Evolutionary conservation across 2,113 vertebrate species (phyloP).

Genomic region (Polyodon spathula): DNA sequence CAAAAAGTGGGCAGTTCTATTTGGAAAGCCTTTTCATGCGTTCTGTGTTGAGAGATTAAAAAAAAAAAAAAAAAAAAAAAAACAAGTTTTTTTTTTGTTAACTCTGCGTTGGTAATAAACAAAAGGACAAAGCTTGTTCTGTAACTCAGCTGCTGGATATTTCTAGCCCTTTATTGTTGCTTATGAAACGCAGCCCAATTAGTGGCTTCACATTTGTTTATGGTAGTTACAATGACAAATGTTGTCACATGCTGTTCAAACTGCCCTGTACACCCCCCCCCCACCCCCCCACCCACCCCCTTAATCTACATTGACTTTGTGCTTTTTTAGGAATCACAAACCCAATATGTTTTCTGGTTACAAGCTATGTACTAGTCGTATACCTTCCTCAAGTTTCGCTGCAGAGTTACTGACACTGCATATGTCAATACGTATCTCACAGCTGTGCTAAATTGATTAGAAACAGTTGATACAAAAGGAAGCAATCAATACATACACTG

Average conservation of each 20-base stretch:
- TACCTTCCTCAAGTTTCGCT: too few relatives aligned
- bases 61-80: conserved; percentile 22
- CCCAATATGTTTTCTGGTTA: too few relatives aligned
- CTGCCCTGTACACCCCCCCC: too few relatives aligned
- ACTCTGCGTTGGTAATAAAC: conserved; percentile 53
- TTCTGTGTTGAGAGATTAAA: conserved; percentile 22
- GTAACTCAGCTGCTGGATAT: conserved; percentile 54
- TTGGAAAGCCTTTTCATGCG: conserved; percentile 41
- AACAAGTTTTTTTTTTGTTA: conserved; percentile 48
- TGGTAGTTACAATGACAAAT: conserved; percentile 13
- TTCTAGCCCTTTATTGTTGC: conserved; percentile 56
- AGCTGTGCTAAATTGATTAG: too few relatives aligned
- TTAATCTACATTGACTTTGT: too few relatives aligned
- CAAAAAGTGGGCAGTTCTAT: conserved; percentile 18
- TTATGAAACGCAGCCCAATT: conserved; percentile 58
- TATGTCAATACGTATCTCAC: too few relatives aligned
- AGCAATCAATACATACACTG: too few relatives aligned
- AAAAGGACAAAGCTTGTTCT: conserved; percentile 51
- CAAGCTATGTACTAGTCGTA: too few relatives aligned
- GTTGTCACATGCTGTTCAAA: background rate
- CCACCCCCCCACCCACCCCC: too few relatives aligned
- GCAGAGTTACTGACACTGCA: too few relatives aligned
- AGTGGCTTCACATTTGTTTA: conserved; percentile 28
- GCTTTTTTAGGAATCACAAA: too few relatives aligned
- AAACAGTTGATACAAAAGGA: too few relatives aligned